Evolutionary conservation across 2,113 vertebrate genomes (phyloP).

Genomic region (Acinonyx jubatus): DNA sequence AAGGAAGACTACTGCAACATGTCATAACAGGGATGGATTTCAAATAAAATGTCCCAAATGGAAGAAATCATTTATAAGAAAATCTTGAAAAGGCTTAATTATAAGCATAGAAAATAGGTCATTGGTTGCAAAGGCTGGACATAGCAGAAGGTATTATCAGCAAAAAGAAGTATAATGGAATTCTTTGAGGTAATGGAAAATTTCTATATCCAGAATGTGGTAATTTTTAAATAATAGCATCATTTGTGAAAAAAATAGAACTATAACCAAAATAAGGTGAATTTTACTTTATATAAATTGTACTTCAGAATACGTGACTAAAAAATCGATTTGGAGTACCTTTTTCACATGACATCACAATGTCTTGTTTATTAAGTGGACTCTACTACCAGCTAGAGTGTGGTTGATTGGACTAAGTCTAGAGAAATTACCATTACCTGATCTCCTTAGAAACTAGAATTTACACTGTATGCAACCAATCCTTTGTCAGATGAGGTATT

Average conservation of each 20-base stretch:
- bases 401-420: not conserved
- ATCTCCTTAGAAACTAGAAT: not conserved
- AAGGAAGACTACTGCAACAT: not conserved
- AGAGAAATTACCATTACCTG: not conserved
- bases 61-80: not conserved
- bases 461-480: not conserved
- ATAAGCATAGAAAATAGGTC: not conserved
- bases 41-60: not conserved
- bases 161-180: not conserved
- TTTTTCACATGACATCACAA: not conserved
- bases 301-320: not conserved
- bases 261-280: not conserved
- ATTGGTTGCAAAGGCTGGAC: not conserved
- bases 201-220: not conserved
- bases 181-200: not conserved
- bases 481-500: not conserved
- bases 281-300: not conserved
- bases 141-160: not conserved
- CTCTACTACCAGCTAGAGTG: slow-evolving; percentile 4
- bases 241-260: not conserved
- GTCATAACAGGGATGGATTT: not conserved
- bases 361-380: not conserved
- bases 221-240: not conserved
- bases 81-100: not conserved
- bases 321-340: not conserved